A percentile compares a stretch with the other conserved stretches of the same genome.
These are phyloP conservation scores for Pampus argenteus DNA, from an alignment of 2,797 vertebrate species.

Conservation along the genomic window DNA sequence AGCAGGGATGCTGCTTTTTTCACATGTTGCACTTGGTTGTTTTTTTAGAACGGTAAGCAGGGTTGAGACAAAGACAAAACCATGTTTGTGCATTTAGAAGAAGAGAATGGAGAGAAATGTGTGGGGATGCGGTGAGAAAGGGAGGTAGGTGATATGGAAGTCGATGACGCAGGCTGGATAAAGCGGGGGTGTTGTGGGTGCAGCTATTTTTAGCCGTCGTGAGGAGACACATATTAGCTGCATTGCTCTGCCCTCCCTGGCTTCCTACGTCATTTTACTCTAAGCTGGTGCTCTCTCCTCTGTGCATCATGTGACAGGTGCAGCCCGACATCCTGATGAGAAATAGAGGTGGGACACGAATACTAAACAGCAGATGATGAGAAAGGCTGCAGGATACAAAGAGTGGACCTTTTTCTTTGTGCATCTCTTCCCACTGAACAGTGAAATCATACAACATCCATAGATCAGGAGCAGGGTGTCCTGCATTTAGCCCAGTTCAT, in stretches of 20 bases:
- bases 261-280: conserved; percentile 71
- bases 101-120: conserved; percentile 20
- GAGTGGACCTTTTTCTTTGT: conserved; percentile 20
- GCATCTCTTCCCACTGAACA: conserved; percentile 28
- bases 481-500: conserved; percentile 8
- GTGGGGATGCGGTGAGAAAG: conserved; percentile 41
- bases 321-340: conserved; percentile 45
- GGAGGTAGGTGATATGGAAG: conserved; percentile 47
- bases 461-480: conserved; percentile 39
- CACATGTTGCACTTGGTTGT: conserved; percentile 5
- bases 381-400: conserved; percentile 47
- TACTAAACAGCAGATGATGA: conserved; percentile 54
- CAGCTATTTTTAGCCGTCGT: conserved; percentile 73
- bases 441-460: conserved; percentile 22
- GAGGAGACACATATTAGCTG: conserved; percentile 67
- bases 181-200: conserved; percentile 66
- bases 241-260: conserved; percentile 51
- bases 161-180: conserved; percentile 70
- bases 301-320: conserved; percentile 63
- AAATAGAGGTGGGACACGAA: conserved; percentile 51
- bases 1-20: background rate
- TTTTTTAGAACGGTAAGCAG: conserved; percentile 22
- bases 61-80: conserved; percentile 9
- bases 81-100: conserved; percentile 29
- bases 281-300: conserved; percentile 37